Evolutionary conservation across 1,140 invertebrate species (phyloP).

Genomic region (Kradibia gibbosae): DNA sequence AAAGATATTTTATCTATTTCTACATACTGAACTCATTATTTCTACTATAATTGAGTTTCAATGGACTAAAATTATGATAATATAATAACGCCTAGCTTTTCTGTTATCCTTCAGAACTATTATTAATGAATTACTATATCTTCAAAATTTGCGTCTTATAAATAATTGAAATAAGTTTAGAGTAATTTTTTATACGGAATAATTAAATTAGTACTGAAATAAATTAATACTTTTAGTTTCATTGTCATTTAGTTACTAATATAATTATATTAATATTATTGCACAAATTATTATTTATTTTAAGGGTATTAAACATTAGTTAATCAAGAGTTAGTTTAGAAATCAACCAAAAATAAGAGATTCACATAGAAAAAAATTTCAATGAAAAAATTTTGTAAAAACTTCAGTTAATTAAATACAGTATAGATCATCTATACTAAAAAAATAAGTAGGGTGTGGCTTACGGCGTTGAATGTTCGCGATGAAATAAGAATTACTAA

Average conservation of each 20-base stretch:
- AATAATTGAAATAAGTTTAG: too few relatives aligned
- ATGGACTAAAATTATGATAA: neutral
- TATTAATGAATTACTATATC: neutral
- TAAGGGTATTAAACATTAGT: too few relatives aligned
- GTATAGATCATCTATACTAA: neutral
- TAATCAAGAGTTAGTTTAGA: neutral
- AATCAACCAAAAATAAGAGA: neutral
- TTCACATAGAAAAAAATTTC: neutral
- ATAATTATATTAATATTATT: too few relatives aligned
- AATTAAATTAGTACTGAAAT: too few relatives aligned
- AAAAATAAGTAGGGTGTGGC: neutral
- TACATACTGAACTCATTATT: neutral
- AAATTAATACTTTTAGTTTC: too few relatives aligned
- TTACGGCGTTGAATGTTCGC: neutral
- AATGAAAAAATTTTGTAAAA: neutral
- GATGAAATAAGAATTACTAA: neutral
- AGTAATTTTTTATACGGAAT: too few relatives aligned
- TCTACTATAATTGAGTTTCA: neutral
- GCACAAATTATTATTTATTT: too few relatives aligned
- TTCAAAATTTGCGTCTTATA: too few relatives aligned
- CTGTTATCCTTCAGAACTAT: neutral
- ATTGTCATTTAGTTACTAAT: too few relatives aligned
- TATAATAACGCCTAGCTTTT: neutral
- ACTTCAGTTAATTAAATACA: neutral
- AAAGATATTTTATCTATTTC: neutral